Evolutionary conservation across 2,113 vertebrate species (phyloP).

Genomic region (Chaetura pelagica): DNA sequence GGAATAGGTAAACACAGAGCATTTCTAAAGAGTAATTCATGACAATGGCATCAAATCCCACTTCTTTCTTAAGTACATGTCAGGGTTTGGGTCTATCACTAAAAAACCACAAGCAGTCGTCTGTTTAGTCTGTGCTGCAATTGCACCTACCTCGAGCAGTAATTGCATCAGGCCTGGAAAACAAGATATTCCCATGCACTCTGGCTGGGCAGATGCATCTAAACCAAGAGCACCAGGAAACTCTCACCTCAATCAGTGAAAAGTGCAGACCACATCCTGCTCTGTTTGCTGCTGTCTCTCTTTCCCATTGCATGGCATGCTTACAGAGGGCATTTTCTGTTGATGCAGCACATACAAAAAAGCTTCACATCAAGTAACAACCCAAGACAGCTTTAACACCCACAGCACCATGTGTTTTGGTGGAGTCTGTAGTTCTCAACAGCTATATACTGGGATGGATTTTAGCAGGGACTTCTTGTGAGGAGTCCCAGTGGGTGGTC

Average conservation of each 20-base stretch:
- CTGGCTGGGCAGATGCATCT: background rate
- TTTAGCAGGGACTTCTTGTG: conserved; percentile 3
- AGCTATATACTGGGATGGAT: background rate
- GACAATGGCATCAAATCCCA: background rate
- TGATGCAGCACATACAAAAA: conserved; percentile 16
- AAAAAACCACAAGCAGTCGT: background rate
- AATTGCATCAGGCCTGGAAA: background rate
- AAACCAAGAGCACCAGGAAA: background rate
- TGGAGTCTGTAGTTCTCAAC: conserved; percentile 46
- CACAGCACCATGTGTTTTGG: conserved; percentile 52
- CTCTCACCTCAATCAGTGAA: background rate
- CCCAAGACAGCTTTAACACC: conserved; percentile 38
- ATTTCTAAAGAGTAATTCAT: background rate
- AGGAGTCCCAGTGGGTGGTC: conserved; percentile 37
- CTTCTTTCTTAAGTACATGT: background rate
- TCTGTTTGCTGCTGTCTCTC: background rate
- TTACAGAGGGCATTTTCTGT: background rate
- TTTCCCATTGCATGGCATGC: background rate
- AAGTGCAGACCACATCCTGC: background rate
- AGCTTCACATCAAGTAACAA: conserved; percentile 11
- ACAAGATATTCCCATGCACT: background rate
- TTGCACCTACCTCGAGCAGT: background rate
- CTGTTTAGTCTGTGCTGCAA: background rate
- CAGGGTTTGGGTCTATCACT: background rate
- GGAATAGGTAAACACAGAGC: background rate